Percentiles rank a stretch among this genome's conserved stretches.
phyloP scores from a whole-genome alignment of 2,113 vertebrate genomes.

The Psephotus haematonotus region DNA sequence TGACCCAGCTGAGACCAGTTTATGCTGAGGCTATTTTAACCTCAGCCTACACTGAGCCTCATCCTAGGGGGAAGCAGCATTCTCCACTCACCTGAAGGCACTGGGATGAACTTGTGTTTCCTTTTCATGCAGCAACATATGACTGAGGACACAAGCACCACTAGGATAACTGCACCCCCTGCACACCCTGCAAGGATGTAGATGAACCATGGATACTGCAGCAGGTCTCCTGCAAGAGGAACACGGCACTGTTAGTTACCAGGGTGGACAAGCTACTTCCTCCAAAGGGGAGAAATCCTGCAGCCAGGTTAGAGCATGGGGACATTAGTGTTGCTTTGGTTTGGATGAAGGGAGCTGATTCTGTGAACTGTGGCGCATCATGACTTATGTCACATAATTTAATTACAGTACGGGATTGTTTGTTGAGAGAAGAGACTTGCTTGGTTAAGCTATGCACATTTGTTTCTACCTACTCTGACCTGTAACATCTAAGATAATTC shows the following conservation, averaged over 20 bases:
- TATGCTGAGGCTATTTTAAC: neutral
- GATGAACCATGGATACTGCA: slow-evolving; percentile 54
- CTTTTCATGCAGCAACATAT: slow-evolving; percentile 64
- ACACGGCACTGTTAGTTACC: neutral
- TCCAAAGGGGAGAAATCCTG: neutral
- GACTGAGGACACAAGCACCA: slow-evolving; percentile 30
- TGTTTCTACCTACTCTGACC: neutral
- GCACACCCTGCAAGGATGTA: slow-evolving; percentile 54
- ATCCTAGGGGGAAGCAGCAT: accelerated
- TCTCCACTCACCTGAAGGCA: slow-evolving; percentile 62
- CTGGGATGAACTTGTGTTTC: slow-evolving; percentile 51
- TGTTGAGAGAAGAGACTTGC: neutral
- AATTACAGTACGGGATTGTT: neutral
- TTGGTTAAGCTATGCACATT: neutral
- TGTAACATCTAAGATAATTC: neutral
- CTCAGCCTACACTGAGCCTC: neutral
- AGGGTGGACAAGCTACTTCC: neutral
- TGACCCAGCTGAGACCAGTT: neutral
- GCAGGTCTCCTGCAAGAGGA: slow-evolving; percentile 36
- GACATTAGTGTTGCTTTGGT: neutral
- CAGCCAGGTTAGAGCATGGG: neutral
- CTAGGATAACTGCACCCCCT: neutral
- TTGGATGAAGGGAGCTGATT: neutral
- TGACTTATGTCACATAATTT: neutral
- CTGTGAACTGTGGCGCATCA: accelerated